phyloP scores from a whole-genome alignment of 2,797 vertebrate genomes.

The Acanthis flammea region DNA sequence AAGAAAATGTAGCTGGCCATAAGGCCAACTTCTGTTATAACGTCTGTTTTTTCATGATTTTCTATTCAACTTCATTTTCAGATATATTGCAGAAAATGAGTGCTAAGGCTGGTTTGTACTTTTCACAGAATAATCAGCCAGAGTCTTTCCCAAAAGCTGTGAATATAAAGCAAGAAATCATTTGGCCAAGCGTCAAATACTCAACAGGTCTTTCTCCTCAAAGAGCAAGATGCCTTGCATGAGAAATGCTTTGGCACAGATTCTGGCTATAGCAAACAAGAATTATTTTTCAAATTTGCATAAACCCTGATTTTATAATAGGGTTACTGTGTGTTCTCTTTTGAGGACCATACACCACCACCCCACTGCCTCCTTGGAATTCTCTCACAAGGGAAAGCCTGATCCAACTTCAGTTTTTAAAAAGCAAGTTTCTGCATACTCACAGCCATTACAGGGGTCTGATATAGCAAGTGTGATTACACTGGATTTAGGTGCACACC shows the following conservation, averaged over 20 bases:
- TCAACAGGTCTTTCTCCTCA: slow-evolving; percentile 36
- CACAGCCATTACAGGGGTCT: not conserved
- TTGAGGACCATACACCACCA: not conserved
- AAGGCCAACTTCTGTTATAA: slow-evolving; percentile 54
- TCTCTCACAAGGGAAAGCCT: not conserved
- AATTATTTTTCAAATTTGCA: not conserved
- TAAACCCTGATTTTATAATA: not conserved
- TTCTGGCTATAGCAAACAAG: not conserved
- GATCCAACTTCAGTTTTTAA: not conserved
- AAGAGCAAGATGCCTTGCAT: slow-evolving; percentile 1
- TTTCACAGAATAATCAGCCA: slow-evolving; percentile 38
- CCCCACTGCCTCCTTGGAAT: not conserved
- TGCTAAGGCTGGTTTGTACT: slow-evolving; percentile 3
- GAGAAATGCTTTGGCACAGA: slow-evolving; percentile 20
- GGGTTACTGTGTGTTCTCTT: not conserved
- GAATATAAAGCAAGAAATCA: slow-evolving; percentile 57
- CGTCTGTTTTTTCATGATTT: slow-evolving; percentile 26
- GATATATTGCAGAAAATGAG: not conserved
- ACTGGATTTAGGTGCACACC: not conserved
- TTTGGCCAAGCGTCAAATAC: slow-evolving; percentile 42
- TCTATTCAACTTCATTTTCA: slow-evolving; percentile 15
- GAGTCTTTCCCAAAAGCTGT: slow-evolving; percentile 37
- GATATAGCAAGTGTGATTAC: not conserved
- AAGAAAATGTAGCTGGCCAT: slow-evolving; percentile 17
- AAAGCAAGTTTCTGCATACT: not conserved